These are phyloP conservation scores for Parnassius mnemosyne DNA, from an alignment of 2,888 invertebrate species.

Conservation along the genomic window DNA sequence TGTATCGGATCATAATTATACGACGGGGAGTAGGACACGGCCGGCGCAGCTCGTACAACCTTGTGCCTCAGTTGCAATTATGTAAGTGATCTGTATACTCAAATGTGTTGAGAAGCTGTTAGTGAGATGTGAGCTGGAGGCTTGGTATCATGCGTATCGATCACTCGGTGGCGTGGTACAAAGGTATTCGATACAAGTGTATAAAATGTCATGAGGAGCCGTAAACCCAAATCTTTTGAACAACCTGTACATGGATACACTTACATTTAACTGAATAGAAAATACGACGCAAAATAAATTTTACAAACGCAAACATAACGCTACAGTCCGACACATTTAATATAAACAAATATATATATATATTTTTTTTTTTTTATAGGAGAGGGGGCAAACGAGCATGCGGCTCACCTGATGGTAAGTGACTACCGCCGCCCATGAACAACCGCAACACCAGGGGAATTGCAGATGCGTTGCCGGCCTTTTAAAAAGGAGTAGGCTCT, in stretches of 20 bases:
- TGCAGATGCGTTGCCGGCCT: too few relatives aligned
- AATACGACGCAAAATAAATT: slow-evolving; percentile 34
- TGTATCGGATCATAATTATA: slow-evolving; percentile 46
- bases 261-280: slow-evolving; percentile 31
- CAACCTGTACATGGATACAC: slow-evolving; percentile 34
- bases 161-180: slow-evolving; percentile 81
- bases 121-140: slow-evolving; percentile 79
- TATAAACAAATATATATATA: slow-evolving; percentile 26
- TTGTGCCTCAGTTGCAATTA: slow-evolving; percentile 74
- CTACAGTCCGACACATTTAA: slow-evolving; percentile 29
- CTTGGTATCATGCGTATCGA: slow-evolving; percentile 78
- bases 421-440: too few relatives aligned
- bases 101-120: slow-evolving; percentile 78
- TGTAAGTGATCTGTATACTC: slow-evolving; percentile 69
- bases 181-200: slow-evolving; percentile 73
- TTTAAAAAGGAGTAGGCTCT: too few relatives aligned
- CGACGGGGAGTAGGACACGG: slow-evolving; percentile 36
- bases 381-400: too few relatives aligned
- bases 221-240: slow-evolving; percentile 37
- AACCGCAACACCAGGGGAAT: too few relatives aligned
- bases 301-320: slow-evolving; percentile 32
- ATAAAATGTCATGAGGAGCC: slow-evolving; percentile 63
- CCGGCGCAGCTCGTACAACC: slow-evolving; percentile 53
- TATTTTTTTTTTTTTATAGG: too few relatives aligned
- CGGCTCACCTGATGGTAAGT: too few relatives aligned